phyloP scores from a whole-genome alignment of 2,113 vertebrate genomes.

The Tetrao urogallus region DNA sequence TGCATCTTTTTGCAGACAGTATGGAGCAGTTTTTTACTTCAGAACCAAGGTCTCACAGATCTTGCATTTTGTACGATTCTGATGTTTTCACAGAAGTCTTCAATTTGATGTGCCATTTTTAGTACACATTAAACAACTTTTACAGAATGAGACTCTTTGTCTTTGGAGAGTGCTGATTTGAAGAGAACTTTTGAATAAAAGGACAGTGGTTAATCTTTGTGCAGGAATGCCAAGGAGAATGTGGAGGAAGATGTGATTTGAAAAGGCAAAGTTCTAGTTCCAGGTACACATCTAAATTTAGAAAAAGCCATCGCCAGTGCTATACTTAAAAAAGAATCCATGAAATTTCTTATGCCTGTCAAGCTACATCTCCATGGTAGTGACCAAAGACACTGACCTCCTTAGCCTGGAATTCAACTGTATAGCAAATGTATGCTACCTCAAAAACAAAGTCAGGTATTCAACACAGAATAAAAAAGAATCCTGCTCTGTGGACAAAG shows the following conservation, averaged over 20 bases:
- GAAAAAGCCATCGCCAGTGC: not conserved
- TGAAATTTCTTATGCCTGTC: conserved; percentile 10
- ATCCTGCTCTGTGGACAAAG: not conserved
- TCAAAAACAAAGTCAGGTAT: not conserved
- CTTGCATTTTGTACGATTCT: not conserved
- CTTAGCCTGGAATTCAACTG: not conserved
- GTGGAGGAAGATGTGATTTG: conserved; percentile 1
- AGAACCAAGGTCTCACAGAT: not conserved
- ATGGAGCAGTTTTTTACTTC: not conserved
- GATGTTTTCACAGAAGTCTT: not conserved
- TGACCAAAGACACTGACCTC: not conserved
- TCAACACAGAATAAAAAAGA: not conserved
- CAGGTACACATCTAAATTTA: conserved; percentile 7
- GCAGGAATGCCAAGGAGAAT: not conserved
- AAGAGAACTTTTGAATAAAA: not conserved
- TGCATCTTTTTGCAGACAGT: not conserved
- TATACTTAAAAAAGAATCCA: not conserved
- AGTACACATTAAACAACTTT: not conserved
- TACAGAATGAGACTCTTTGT: not conserved
- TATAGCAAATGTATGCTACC: not conserved
- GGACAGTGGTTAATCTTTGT: conserved; percentile 4
- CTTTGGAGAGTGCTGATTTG: not conserved
- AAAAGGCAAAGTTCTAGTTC: conserved; percentile 28
- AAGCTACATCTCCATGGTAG: not conserved
- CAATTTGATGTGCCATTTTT: not conserved